Evolutionary conservation across 2,888 invertebrate species (phyloP), one percentile per base, ranked within the genome.

Genomic region (Hypsopygia costalis): DNA sequence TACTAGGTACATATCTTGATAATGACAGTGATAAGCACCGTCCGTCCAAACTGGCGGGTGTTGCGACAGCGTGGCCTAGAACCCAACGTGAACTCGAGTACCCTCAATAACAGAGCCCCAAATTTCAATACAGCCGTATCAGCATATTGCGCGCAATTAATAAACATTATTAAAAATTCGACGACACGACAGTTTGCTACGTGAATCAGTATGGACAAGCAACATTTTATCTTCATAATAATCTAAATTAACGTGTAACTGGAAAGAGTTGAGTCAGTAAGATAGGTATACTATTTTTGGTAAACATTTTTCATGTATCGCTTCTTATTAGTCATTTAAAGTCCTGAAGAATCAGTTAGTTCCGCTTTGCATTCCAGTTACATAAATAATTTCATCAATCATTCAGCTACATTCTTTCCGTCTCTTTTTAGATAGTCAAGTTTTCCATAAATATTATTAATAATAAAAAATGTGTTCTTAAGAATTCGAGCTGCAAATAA

Each of bases 41-140:
- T 63, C 70, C 71, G 16, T 16, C 16, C 16, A 16, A 73, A 76
- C 73, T 72, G 71, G 70, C 58, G 58, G 46, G 12, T 46, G 70
- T 82, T 80, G 80, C 83, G 81, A 75, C 80, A 81, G 61, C 46
- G 58, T 69, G 86, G 69, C 86, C 86, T 85, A 86, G 86, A 86
- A 87, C 86, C 69, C 72, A 47, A 47, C 46, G 34, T 79, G 81
- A 83, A 85, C 85, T 74, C 73, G 51, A 78, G 73, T 85, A 73
- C 69, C 83, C 85, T 77, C 76, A 77, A 79, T 83, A 75, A 45
- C 45, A 47, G 52, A 59, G 61, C 59, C 49, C 70, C 63, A 65
- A 73, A 69, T 70, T 67, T 60, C 58, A 51, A 59, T 55, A 55
- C 58, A 51, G 48, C 47, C 53, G 53, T 67, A 65, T 68, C 63